phyloP scores from a whole-genome alignment of 2,113 vertebrate species.

The Daubentonia madagascariensis region DNA sequence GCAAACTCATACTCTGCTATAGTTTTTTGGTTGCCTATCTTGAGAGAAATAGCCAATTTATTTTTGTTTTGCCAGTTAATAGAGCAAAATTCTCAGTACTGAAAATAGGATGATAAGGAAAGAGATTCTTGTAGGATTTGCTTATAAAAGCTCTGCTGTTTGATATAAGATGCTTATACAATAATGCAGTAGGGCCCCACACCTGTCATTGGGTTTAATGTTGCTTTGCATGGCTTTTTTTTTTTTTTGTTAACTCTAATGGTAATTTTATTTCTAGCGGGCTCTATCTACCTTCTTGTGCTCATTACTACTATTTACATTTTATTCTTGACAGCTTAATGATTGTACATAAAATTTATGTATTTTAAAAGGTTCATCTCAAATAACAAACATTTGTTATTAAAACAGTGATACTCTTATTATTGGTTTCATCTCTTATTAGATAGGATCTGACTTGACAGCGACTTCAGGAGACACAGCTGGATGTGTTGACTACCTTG shows the following conservation, averaged over 20 bases:
- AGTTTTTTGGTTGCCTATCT: not conserved
- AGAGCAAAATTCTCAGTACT: not conserved
- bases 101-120: not conserved
- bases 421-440: not conserved
- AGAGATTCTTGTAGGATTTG: not conserved
- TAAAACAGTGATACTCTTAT: not conserved
- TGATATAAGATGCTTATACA: not conserved
- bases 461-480: not conserved
- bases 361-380: not conserved
- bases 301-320: not conserved
- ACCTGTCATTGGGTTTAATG: not conserved
- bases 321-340: slow-evolving; percentile 35
- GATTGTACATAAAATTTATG: not conserved
- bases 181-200: not conserved
- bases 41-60: not conserved
- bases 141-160: not conserved
- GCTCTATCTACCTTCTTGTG: not conserved
- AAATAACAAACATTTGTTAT: not conserved
- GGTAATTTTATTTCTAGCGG: not conserved
- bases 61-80: not conserved
- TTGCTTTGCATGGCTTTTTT: not conserved
- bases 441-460: not conserved
- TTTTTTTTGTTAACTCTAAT: not conserved
- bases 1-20: not conserved
- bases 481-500: not conserved